Conservation (phyloP, 2,888 invertebrate genomes). For the Drosophila histrio region DNA sequence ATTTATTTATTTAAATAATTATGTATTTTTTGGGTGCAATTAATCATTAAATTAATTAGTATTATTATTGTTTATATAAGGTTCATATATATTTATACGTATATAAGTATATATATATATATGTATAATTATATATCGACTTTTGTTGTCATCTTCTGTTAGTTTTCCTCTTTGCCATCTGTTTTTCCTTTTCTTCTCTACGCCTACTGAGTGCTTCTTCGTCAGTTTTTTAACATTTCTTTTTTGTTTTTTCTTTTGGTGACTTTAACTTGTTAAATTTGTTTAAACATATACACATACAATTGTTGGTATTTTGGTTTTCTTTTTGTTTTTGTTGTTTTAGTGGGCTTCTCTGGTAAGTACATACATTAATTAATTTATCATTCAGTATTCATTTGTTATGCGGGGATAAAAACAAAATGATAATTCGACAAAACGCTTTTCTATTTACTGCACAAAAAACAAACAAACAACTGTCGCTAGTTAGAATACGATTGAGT, state of each 20-base stretch:
- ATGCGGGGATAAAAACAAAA: conserved; percentile 2
- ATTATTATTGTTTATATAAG: conserved; percentile 83
- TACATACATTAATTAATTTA: conserved; percentile 23
- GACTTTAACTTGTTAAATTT: conserved; percentile 42
- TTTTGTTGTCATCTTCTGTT: conserved; percentile 26
- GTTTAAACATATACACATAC: conserved; percentile 59
- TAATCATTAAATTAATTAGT: conserved; percentile 83
- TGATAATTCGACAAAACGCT: conserved; percentile 33
- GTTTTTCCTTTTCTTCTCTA: conserved; percentile 12
- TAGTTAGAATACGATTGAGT: conserved; percentile 22
- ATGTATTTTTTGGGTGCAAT: conserved; percentile 82
- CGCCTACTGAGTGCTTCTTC: conserved; percentile 38
- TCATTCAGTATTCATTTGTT: conserved; percentile 3
- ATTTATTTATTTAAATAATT: conserved; percentile 80
- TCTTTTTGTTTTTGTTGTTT: too few species aligned
- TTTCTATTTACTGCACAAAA: conserved; percentile 54
- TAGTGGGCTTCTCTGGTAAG: conserved; percentile 30
- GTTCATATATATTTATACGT: conserved; percentile 74
- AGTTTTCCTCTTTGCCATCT: conserved; percentile 20
- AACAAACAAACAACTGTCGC: conserved; percentile 30
- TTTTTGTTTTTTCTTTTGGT: conserved; percentile 13
- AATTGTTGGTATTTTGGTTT: conserved; percentile 40
- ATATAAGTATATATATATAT: conserved; percentile 45
- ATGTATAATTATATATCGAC: conserved; percentile 65
- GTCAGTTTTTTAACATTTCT: conserved; percentile 3